Percentiles rank a stretch among this genome's conserved stretches.
Conservation (phyloP, 1,140 invertebrate species). For the Leptinotarsa lineolata region DNA sequence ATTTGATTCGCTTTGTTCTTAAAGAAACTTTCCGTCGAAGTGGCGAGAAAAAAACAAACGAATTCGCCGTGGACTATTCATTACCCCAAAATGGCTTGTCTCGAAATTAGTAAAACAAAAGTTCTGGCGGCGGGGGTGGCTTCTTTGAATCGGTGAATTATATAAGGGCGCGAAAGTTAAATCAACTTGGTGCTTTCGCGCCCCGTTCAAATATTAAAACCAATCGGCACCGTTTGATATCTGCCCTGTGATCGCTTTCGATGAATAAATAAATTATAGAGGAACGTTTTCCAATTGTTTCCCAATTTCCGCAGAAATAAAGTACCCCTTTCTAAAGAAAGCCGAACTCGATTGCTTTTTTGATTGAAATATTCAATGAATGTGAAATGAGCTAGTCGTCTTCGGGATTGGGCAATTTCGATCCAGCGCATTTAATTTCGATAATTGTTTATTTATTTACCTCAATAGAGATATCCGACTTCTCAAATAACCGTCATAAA, state of each 20-base stretch:
- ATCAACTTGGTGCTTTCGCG: not conserved
- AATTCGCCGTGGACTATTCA: constrained; percentile 5
- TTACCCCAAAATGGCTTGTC: not conserved
- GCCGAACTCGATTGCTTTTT: not conserved
- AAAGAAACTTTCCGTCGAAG: not conserved
- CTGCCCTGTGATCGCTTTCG: not conserved
- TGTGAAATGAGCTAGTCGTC: not conserved
- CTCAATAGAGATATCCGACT: no score
- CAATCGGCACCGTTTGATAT: not conserved
- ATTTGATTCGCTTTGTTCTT: constrained; percentile 4
- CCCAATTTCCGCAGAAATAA: not conserved
- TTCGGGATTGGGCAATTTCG: no score
- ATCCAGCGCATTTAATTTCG: no score
- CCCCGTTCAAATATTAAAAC: not conserved
- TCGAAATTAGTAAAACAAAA: not conserved
- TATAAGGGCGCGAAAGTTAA: not conserved
- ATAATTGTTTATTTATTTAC: no score
- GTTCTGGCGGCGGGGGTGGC: not conserved
- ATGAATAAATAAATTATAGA: not conserved
- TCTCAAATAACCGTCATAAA: no score
- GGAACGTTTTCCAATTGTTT: not conserved
- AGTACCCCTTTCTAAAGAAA: no score
- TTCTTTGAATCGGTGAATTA: not conserved
- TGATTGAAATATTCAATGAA: constrained; percentile 1
- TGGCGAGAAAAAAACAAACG: constrained; percentile 6